Evolutionary conservation across 2,888 invertebrate genomes (phyloP), one percentile per base, ranked within the genome.

Genomic region (Cantharis nigra): DNA sequence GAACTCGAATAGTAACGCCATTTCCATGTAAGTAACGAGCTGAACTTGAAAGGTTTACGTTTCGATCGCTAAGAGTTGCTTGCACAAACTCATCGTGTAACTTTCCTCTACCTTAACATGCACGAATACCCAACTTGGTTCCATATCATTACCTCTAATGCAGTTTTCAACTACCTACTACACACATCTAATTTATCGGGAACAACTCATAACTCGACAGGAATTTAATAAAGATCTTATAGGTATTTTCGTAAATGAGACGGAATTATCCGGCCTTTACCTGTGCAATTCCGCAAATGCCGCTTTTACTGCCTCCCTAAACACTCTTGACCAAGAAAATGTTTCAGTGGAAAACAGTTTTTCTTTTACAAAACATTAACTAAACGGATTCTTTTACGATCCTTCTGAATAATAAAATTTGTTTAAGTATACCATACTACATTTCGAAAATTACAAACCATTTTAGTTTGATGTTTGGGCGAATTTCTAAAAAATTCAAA

Each of bases 151-250:
- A 82, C 81, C 81, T 78, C 80, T 77, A 80, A 80, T 79, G 81
- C 81, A 80, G 80, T 81, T 81, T 82, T 80, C 80, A 81, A 83
- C 82, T 82, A 83, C 81, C 81, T 82, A 83, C 81, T 81, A 82
- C 80, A 80, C 79, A 78, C 76, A 79, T 76, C 79, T 79, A 76
- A 77, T 79, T 79, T 79, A 79, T 79, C 72, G 79, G 70, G 77
- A 81, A 80, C 80, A 78, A 78, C 80, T 74, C 75, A 78, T 78
- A 79, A 80, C 75, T 75, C 75, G 77, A 76, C 74, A 79, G 79
- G 81, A 81, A 81, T 81, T 81, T 81, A 80, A 81, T 81, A 81
- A 78, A 78, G 78, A 76, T 72, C 73, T 75, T 78, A 70, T 63
- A 63, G 78, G 78, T 75, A 78, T 78, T 78, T 78, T 78, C 76